Conservation (phyloP, 2,113 vertebrate genomes). For the Picathartes gymnocephalus region DNA sequence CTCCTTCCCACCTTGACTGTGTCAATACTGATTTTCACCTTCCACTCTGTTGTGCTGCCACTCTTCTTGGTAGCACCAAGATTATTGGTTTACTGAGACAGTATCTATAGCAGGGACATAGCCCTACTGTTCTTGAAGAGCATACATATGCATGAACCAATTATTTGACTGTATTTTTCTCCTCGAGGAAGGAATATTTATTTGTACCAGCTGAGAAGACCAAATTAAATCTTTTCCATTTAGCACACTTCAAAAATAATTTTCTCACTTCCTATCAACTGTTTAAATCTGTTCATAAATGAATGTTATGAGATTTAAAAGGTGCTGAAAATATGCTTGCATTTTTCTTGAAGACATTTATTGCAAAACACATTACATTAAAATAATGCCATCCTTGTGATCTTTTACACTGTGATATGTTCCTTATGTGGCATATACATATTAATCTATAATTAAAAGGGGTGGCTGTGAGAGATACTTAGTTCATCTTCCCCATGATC, state of each 20-base stretch:
- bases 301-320: not conserved
- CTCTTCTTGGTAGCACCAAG: not conserved
- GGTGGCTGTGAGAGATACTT: not conserved
- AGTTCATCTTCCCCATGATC: not conserved
- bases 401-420: not conserved
- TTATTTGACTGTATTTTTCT: not conserved
- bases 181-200: not conserved
- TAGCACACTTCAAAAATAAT: not conserved
- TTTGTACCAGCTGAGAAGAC: not conserved
- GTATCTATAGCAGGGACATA: not conserved
- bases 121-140: not conserved
- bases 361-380: not conserved
- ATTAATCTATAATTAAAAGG: not conserved
- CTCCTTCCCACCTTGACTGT: not conserved
- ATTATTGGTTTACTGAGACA: not conserved
- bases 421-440: not conserved
- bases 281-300: not conserved
- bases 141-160: not conserved
- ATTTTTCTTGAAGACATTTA: not conserved
- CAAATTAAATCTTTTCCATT: not conserved
- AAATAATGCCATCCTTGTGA: not conserved
- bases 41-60: not conserved
- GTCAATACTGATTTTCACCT: not conserved
- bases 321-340: not conserved
- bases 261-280: not conserved